Percentiles rank a stretch among this genome's conserved stretches.
Conservation (phyloP, 2,888 invertebrate species). For the Mechanitis mazaeus region DNA sequence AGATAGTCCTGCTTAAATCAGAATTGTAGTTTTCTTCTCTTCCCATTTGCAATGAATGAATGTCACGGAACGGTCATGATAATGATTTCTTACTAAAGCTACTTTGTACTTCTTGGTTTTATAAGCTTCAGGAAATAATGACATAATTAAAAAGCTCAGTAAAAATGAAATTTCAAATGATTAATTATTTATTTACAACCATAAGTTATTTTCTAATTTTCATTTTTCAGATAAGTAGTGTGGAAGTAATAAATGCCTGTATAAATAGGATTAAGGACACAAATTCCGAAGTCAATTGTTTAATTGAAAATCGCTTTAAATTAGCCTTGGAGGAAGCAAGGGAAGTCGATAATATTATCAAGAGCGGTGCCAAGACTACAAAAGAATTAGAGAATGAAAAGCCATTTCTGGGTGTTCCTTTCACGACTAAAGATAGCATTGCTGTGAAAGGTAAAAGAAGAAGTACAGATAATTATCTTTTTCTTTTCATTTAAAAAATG, state of each 20-base stretch:
- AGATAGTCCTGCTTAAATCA: too few species aligned
- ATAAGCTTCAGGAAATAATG: too few species aligned
- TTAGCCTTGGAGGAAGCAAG: conserved; percentile 87
- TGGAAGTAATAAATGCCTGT: conserved; percentile 84
- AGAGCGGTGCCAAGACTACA: conserved; percentile 74
- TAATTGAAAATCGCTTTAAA: conserved; percentile 88
- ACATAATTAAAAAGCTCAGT: too few species aligned
- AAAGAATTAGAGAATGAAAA: conserved; percentile 81
- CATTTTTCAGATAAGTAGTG: conserved; percentile 79
- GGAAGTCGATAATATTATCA: conserved; percentile 83
- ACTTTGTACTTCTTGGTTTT: too few species aligned
- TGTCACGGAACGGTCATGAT: too few species aligned
- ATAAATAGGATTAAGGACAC: conserved; percentile 88
- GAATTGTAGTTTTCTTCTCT: too few species aligned
- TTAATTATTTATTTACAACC: too few species aligned
- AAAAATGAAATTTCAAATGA: too few species aligned
- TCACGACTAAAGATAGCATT: conserved; percentile 93
- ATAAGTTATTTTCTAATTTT: conserved; percentile 28
- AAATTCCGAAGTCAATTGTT: conserved; percentile 89
- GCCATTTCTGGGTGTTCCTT: conserved; percentile 93
- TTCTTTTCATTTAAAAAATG: too few species aligned
- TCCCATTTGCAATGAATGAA: conserved; percentile 3
- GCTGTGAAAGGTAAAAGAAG: conserved; percentile 81
- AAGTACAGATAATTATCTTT: neutral
- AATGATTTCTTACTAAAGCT: too few species aligned